Evolutionary conservation across 2,888 invertebrate species (phyloP).

Genomic region (Scaptomyza reducta): DNA sequence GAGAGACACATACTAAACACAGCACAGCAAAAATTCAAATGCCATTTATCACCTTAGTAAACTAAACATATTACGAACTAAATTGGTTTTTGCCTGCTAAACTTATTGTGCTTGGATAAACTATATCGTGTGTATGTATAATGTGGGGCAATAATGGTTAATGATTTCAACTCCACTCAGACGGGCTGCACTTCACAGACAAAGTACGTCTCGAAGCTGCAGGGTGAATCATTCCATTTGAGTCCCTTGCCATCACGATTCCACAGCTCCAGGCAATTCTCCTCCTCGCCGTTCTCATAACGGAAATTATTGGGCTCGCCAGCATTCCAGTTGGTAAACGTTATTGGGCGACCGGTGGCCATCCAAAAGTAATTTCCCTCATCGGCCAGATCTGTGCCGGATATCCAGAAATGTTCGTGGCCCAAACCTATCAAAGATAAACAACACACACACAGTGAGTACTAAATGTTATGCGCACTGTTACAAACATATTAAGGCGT

Average conservation of each 20-base stretch:
- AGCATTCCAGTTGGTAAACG: constrained; percentile 96
- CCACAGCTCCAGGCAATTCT: constrained; percentile 96
- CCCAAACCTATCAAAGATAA: constrained; percentile 88
- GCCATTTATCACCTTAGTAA: constrained; percentile 53
- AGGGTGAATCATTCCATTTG: constrained; percentile 97
- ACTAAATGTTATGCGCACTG: constrained; percentile 6
- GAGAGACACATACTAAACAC: constrained; percentile 22
- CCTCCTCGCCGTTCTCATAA: constrained; percentile 94
- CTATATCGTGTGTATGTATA: constrained; percentile 6
- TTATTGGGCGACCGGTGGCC: constrained; percentile 94
- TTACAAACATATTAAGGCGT: background rate
- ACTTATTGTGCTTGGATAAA: constrained; percentile 28
- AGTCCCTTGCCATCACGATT: constrained; percentile 95
- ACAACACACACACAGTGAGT: background rate
- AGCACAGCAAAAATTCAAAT: constrained; percentile 40
- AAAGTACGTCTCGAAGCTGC: constrained; percentile 96
- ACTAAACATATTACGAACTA: constrained; percentile 48
- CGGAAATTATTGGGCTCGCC: constrained; percentile 97
- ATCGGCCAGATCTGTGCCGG: constrained; percentile 95
- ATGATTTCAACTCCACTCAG: constrained; percentile 37
- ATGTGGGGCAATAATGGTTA: constrained; percentile 9
- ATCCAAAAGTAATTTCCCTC: constrained; percentile 97
- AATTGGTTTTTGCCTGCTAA: constrained; percentile 26
- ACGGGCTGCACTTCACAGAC: constrained; percentile 91
- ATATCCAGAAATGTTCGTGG: constrained; percentile 96